Conservation (phyloP, 2,888 invertebrate species). For the Rotaria sp. region DNA sequence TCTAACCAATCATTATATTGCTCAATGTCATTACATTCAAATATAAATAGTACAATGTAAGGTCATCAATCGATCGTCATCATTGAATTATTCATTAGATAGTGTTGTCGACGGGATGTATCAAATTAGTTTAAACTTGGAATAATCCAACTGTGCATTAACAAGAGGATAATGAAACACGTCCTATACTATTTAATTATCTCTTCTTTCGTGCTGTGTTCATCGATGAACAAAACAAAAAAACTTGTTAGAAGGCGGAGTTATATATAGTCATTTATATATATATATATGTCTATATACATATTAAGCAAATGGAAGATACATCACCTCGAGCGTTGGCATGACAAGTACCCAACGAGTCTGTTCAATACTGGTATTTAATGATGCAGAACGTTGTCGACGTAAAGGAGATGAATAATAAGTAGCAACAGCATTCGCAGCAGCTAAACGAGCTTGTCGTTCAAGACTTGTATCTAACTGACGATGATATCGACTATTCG, state of each 20-base stretch:
- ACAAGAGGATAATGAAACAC: constrained; percentile 4
- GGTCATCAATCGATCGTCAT: not conserved
- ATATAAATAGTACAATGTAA: not conserved
- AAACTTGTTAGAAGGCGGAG: not conserved
- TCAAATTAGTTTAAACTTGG: constrained; percentile 10
- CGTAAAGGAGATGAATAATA: not conserved
- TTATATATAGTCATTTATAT: not conserved
- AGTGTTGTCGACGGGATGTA: not conserved
- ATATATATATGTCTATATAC: not conserved
- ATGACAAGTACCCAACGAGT: not conserved
- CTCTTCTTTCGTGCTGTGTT: constrained; percentile 7
- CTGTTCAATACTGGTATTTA: not conserved
- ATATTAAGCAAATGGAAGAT: not conserved
- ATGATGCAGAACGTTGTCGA: constrained; percentile 8
- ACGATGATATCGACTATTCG: not conserved
- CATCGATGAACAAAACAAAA: not conserved
- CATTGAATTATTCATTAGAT: constrained; percentile 10
- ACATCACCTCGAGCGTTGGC: constrained; percentile 17
- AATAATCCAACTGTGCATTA: constrained; percentile 19
- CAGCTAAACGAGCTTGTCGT: constrained; percentile 7
- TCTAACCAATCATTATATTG: not conserved
- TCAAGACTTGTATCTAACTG: constrained; percentile 22
- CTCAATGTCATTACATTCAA: not conserved
- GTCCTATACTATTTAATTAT: not conserved
- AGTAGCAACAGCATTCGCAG: not conserved